Evolutionary conservation across 2,113 vertebrate genomes (phyloP).

Genomic region (Notarius quadriscutis): DNA sequence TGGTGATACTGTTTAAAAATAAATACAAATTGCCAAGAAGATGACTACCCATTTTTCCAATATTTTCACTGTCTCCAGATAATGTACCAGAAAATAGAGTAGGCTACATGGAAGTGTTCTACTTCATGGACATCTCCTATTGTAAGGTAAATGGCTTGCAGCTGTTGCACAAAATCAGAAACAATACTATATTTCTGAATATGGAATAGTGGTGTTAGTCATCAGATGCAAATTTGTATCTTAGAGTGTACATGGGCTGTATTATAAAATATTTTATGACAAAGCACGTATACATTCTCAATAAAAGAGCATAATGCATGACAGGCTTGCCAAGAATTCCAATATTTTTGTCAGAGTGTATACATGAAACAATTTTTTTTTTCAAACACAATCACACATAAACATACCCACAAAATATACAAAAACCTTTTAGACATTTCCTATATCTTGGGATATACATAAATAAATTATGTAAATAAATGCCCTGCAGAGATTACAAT

Average conservation of each 20-base stretch:
- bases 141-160: not conserved
- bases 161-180: not conserved
- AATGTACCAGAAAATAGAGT: conserved; percentile 68
- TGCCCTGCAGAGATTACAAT: conserved; percentile 56
- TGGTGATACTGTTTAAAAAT: not conserved
- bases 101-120: not conserved
- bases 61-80: conserved; percentile 39
- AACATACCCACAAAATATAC: conserved; percentile 10
- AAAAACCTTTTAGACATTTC: not conserved
- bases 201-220: conserved; percentile 18
- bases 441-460: conserved; percentile 54
- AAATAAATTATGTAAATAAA: conserved; percentile 61
- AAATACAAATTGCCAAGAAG: conserved; percentile 6
- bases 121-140: not conserved
- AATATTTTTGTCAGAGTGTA: conserved; percentile 4
- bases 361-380: conserved; percentile 17
- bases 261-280: conserved; percentile 1
- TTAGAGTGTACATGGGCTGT: not conserved
- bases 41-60: not conserved
- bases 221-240: conserved; percentile 12
- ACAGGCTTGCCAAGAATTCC: not conserved
- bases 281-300: conserved; percentile 8
- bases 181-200: not conserved
- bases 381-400: conserved; percentile 20
- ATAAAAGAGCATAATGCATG: not conserved